phyloP scores from a whole-genome alignment of 2,113 vertebrate genomes.

The Prunella himalayana region DNA sequence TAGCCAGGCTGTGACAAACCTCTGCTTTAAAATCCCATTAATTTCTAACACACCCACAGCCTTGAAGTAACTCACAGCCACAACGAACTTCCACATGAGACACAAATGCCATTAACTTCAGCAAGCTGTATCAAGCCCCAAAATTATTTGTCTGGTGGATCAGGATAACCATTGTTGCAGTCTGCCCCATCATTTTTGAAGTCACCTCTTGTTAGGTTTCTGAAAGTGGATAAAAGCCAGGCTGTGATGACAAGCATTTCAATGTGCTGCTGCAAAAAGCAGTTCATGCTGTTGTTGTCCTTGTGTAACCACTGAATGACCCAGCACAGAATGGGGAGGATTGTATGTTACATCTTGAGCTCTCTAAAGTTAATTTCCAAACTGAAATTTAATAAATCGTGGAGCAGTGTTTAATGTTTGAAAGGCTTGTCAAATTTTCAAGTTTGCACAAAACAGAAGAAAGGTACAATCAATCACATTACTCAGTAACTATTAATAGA shows the following conservation, averaged over 20 bases:
- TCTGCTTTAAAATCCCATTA: neutral
- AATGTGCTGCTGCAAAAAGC: neutral
- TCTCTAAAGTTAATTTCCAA: conserved; percentile 33
- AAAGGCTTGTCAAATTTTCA: neutral
- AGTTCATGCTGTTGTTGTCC: neutral
- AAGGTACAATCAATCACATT: neutral
- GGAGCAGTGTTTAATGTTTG: conserved; percentile 15
- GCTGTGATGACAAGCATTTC: neutral
- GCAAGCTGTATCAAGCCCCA: neutral
- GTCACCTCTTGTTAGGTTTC: neutral
- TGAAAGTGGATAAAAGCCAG: neutral
- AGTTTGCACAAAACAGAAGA: neutral
- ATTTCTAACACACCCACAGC: neutral
- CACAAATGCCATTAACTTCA: neutral
- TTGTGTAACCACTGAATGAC: neutral
- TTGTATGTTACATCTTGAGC: neutral
- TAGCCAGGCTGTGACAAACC: neutral
- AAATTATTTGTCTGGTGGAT: neutral
- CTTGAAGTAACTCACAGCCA: neutral
- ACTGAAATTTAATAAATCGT: neutral
- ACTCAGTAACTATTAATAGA: neutral
- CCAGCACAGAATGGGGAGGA: neutral
- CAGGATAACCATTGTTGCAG: neutral
- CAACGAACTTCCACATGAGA: neutral
- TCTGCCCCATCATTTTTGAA: neutral